Base-by-base conservation (phyloP, 2,888 invertebrate genomes). In the Oligia strigilis region DNA sequence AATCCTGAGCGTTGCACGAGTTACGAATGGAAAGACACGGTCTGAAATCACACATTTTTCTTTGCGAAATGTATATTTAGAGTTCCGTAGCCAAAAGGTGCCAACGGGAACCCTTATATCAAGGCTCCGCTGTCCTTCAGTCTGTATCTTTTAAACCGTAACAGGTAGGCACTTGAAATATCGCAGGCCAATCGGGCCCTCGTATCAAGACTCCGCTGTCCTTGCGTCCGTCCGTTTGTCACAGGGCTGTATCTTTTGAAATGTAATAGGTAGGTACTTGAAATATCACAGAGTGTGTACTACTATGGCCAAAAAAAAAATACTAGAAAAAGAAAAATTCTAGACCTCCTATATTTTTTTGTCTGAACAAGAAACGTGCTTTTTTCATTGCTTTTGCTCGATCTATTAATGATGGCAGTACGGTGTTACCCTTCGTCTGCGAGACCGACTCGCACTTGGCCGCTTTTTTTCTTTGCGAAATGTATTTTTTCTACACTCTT, bases 401-500 rank as follows among this genome's bases (percentile, higher is more conserved):
- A 58, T 58, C 11, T 58, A 60, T 11, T n/a, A 58, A 58, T 13
- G n/a, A 60, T 60, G 4, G 58, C n/a, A n/a, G 9, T 60, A n/a
- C n/a, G 13, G n/a, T n/a, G 4, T 49, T n/a, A 58, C 58, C 9
- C 36, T 23, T 55, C 9, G n/a, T 4, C 0, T 40, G 17, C n/a
- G 17, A 55, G 23, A 17, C 1, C 9, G 17, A 60, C 11, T 72
- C n/a, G 11, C 19, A 60, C 17, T 43, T 40, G 17, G 13, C 40
- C 4, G 1, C 11, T 58, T 17, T 40, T 55, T 60, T 58, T 58
- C 58, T 58, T n/a, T n/a, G n/a, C 58, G n/a, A 60, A 60, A 60
- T 60, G 11, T 60, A n/a, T 60, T 60, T 19, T 84, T 85, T 87
- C 74, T 84, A 72, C 73, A 80, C 72, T 88, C 78, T 89, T 87